Evolutionary conservation across 2,797 vertebrate genomes (phyloP).

Genomic region (Loriculus beryllinus): DNA sequence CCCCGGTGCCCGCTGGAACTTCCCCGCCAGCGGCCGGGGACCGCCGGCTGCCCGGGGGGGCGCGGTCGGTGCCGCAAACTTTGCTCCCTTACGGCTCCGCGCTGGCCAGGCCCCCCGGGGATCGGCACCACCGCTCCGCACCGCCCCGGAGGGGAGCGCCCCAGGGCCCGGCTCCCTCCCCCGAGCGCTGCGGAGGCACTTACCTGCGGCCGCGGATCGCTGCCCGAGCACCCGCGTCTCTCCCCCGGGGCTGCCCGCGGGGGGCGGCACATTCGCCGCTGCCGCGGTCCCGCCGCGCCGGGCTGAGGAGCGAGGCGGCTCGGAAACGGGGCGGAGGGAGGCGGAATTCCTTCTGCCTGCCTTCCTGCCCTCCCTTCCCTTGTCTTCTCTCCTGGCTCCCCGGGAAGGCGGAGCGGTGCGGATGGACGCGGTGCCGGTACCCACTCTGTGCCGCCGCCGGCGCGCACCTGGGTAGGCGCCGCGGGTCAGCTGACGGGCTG

Average conservation of each 20-base stretch:
- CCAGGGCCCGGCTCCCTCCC: neutral
- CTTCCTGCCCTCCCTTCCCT: neutral
- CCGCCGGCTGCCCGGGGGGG: neutral
- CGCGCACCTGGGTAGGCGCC: conserved; percentile 79
- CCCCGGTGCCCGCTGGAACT: neutral
- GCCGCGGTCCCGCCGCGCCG: neutral
- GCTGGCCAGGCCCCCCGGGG: neutral
- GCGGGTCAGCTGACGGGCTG: conserved; percentile 75
- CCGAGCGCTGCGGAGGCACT: neutral
- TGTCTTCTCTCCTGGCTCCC: neutral
- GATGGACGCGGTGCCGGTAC: neutral
- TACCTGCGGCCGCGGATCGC: conserved; percentile 36
- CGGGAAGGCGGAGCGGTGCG: neutral
- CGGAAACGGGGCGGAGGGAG: neutral
- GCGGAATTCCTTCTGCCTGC: neutral
- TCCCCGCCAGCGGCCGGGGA: neutral
- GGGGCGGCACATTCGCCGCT: neutral
- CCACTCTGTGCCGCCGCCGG: conserved; percentile 70
- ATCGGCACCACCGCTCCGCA: neutral
- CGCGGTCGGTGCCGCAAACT: neutral
- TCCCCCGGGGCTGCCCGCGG: neutral
- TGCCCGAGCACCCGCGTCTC: neutral
- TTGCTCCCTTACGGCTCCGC: neutral
- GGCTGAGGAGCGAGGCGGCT: neutral
- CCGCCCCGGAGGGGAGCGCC: neutral